Base-by-base conservation (phyloP, 2,888 invertebrate genomes). In the Lasioglossum morio region DNA sequence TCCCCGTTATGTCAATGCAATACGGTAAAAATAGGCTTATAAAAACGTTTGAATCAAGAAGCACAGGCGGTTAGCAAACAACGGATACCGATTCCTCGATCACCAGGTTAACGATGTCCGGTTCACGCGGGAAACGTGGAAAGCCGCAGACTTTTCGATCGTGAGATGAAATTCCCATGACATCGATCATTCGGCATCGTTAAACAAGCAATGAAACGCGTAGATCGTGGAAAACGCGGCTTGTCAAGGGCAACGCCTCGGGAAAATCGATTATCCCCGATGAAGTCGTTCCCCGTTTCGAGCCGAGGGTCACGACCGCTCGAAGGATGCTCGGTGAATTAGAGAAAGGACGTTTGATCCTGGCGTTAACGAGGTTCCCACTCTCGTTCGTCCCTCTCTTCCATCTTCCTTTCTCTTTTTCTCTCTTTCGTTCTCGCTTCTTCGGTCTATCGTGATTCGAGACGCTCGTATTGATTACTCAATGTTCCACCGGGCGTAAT, bases 401-500 rank as follows among this genome's bases (percentile, higher is more conserved):
- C 37, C n/a, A 14, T 74, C 37, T 57, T 23, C 23, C 23, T 34
- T 30, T 12, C 60, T 63, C 72, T 16, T 19, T 46, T 4, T 73
- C 4, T n/a, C 37, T 53, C 48, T 34, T 43, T 23, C 40, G 37
- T 37, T 34, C 77, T 37, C 78, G 63, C 46, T 63, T 72, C 16
- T 72, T 72, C 79, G 63, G 30, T 81, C 69, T 43, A 27, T 74
- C 75, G 70, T 60, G 77, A 87, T 77, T 80, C 81, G 82, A 81
- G 57, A 70, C 69, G 73, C 79, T 77, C 83, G 79, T 84, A 88
- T 89, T 77, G 88, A 89, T 87, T 85, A 81, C 81, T 86, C 81
- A 85, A 88, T 82, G 77, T 77, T 66, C 69, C 70, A 34, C 30
- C 85, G 53, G 66, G 60, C 73, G 75, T 86, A 81, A 88, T 83